A percentile compares a stretch with the other conserved stretches of the same genome.
phyloP scores from a whole-genome alignment of 2,797 vertebrate genomes.

The Acipenser transmontanus region DNA sequence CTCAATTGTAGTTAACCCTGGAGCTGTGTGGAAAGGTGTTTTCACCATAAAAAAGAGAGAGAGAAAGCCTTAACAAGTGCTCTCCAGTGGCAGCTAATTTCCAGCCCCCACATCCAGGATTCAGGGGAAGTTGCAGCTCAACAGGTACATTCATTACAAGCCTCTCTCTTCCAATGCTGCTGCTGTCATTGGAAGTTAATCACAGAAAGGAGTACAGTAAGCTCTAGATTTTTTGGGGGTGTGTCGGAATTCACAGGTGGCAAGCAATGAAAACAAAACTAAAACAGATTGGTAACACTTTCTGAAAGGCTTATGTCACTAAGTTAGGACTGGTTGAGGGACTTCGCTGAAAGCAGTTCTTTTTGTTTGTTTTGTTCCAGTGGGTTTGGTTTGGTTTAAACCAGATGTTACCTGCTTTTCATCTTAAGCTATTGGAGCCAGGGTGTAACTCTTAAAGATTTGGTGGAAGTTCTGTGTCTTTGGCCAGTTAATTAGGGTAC shows the following conservation, averaged over 20 bases:
- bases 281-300: background rate
- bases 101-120: slow-evolving; percentile 4
- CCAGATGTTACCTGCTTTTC: background rate
- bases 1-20: slow-evolving; percentile 20
- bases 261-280: background rate
- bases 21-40: slow-evolving; percentile 18
- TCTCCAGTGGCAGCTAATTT: slow-evolving; percentile 8
- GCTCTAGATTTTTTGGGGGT: background rate
- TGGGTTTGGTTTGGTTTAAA: background rate
- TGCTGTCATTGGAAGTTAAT: background rate
- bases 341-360: background rate
- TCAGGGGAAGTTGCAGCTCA: slow-evolving; percentile 7
- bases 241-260: slow-evolving; percentile 5
- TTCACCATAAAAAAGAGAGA: slow-evolving; percentile 9
- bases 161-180: slow-evolving; percentile 9
- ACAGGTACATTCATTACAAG: slow-evolving; percentile 14
- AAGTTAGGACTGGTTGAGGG: background rate
- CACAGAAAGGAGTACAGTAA: background rate
- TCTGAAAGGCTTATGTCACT: background rate
- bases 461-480: background rate
- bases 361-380: background rate
- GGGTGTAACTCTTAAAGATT: background rate
- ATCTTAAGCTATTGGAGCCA: background rate
- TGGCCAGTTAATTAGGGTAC: background rate
- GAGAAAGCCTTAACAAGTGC: slow-evolving; percentile 6